A percentile compares a stretch with the other conserved stretches of the same genome.
Conservation (phyloP, 2,888 invertebrate species). For the Patella ulyssiponensis region DNA sequence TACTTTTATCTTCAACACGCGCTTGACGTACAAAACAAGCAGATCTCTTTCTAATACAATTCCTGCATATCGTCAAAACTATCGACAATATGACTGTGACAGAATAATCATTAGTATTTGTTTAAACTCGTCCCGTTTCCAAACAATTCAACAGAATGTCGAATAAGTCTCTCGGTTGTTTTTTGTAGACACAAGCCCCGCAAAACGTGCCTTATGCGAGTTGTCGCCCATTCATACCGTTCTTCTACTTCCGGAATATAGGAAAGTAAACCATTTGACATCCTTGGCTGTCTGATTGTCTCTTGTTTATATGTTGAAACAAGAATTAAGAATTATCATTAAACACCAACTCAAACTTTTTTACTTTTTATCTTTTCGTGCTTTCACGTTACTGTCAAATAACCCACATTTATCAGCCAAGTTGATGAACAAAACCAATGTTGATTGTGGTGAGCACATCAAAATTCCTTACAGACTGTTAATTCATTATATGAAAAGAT, state of each 20-base stretch:
- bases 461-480: too few relatives aligned
- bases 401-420: not conserved
- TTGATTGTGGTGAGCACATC: not conserved
- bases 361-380: constrained; percentile 3
- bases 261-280: constrained; percentile 12
- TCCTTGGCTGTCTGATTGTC: constrained; percentile 5
- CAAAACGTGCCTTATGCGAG: constrained; percentile 8
- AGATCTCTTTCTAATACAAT: not conserved
- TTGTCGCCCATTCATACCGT: constrained; percentile 7
- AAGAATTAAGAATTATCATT: constrained; percentile 10
- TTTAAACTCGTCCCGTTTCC: constrained; percentile 11
- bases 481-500: too few relatives aligned
- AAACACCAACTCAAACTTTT: not conserved
- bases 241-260: constrained; percentile 3
- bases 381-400: constrained; percentile 1
- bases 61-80: not conserved
- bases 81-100: not conserved
- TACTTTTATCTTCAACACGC: too few relatives aligned
- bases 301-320: constrained; percentile 11
- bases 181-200: constrained; percentile 4
- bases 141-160: constrained; percentile 5
- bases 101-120: constrained; percentile 10
- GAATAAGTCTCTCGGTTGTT: not conserved
- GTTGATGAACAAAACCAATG: not conserved
- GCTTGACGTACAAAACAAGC: not conserved